Conservation (phyloP, 2,797 vertebrate genomes). For the Acestrorhynchus altus region DNA sequence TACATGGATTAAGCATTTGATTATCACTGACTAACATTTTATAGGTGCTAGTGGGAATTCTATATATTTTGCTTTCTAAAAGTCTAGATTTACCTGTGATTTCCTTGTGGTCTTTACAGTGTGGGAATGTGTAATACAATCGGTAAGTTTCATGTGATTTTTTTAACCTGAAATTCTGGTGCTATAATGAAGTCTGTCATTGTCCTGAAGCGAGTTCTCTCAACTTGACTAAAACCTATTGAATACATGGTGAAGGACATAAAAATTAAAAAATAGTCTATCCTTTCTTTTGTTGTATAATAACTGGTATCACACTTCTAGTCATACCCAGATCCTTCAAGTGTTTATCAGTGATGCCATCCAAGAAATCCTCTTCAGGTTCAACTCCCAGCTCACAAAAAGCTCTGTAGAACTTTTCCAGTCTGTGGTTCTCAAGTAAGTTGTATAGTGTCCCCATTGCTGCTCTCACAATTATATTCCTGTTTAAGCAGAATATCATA, state of each 20-base stretch:
- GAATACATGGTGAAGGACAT: not conserved
- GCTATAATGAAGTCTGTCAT: conserved; percentile 54
- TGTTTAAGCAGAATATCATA: too few relatives aligned
- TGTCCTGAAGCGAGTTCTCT: conserved; percentile 62
- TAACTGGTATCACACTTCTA: conserved; percentile 5
- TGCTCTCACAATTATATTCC: not conserved
- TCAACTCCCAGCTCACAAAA: conserved; percentile 64
- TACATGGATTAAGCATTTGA: not conserved
- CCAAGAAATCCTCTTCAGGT: conserved; percentile 66
- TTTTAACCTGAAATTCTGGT: not conserved
- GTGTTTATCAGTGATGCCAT: conserved; percentile 58
- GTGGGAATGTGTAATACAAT: conserved; percentile 64
- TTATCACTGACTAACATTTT: not conserved
- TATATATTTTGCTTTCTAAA: not conserved
- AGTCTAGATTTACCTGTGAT: conserved; percentile 11
- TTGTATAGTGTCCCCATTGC: conserved; percentile 62
- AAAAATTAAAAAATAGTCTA: not conserved
- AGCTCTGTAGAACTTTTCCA: conserved; percentile 43
- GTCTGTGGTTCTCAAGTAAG: conserved; percentile 56
- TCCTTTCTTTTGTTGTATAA: not conserved
- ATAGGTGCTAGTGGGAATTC: not conserved
- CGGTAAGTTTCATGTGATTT: conserved; percentile 41
- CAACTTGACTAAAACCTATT: conserved; percentile 59
- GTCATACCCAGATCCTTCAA: conserved; percentile 62
- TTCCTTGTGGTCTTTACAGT: conserved; percentile 55